These are phyloP conservation scores for Gambusia holbrooki DNA, from an alignment of 2,113 vertebrate species.

Conservation along the genomic window DNA sequence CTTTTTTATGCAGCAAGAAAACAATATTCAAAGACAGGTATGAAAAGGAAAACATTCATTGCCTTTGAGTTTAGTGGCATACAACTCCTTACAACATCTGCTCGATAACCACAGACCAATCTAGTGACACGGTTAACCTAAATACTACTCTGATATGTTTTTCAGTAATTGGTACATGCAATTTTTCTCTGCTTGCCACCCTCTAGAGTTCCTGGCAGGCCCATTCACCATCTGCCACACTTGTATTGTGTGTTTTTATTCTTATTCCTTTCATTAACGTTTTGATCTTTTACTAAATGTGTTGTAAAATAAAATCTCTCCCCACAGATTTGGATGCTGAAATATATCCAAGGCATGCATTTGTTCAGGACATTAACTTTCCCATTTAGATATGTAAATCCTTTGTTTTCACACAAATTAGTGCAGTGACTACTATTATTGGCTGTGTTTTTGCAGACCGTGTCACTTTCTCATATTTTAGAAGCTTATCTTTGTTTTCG, in stretches of 20 bases:
- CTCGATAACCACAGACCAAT: conserved; percentile 43
- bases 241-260: conserved; percentile 8
- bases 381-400: not conserved
- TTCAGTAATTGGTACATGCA: conserved; percentile 58
- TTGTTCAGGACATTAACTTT: not conserved
- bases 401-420: not conserved
- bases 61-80: conserved; percentile 8
- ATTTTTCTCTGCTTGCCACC: conserved; percentile 43
- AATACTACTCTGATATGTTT: conserved; percentile 23
- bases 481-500: conserved; percentile 13
- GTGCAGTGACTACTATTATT: not conserved
- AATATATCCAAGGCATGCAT: conserved; percentile 4
- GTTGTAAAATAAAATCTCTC: not conserved
- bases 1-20: not conserved
- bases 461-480: not conserved
- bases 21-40: not conserved
- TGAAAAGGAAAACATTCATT: not conserved
- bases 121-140: conserved; percentile 55
- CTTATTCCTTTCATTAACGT: not conserved
- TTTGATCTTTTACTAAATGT: not conserved
- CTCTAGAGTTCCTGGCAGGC: conserved; percentile 57
- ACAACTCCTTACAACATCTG: conserved; percentile 65
- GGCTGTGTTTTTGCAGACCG: not conserved
- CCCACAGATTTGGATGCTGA: conserved; percentile 1
- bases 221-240: conserved; percentile 63